phyloP scores from a whole-genome alignment of 2,888 invertebrate genomes.

The Lampropteryx suffumata region DNA sequence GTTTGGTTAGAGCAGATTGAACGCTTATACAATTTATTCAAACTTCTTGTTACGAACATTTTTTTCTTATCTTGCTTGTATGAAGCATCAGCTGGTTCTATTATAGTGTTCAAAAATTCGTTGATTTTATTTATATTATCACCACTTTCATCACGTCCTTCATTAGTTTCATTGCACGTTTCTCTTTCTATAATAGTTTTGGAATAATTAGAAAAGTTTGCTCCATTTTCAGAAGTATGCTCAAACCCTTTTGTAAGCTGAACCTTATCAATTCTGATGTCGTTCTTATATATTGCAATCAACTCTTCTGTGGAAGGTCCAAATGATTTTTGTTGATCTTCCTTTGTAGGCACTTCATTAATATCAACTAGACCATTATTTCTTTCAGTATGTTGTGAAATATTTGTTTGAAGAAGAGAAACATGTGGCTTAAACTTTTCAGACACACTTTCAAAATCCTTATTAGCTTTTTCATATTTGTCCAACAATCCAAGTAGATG shows the following conservation, averaged over 20 bases:
- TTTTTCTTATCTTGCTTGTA: conserved; percentile 2
- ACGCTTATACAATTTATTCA: conserved; percentile 11
- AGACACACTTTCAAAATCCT: conserved; percentile 49
- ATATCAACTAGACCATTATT: not conserved
- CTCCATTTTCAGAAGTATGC: not conserved
- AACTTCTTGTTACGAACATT: conserved; percentile 1
- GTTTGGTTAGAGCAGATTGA: conserved; percentile 4
- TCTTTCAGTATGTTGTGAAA: not conserved
- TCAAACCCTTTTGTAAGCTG: not conserved
- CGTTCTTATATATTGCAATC: not conserved
- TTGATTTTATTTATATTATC: conserved; percentile 5
- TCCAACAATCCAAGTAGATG: conserved; percentile 47
- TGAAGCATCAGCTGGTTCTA: conserved; percentile 1
- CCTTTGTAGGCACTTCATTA: conserved; percentile 20
- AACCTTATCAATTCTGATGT: not conserved
- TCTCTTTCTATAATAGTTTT: not conserved
- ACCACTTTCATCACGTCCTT: conserved; percentile 9
- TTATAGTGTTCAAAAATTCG: conserved; percentile 5
- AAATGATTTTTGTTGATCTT: not conserved
- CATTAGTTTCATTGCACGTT: conserved; percentile 7
- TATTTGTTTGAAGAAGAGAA: not conserved
- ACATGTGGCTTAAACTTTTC: conserved; percentile 38
- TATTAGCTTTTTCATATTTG: conserved; percentile 57
- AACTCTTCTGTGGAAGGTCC: conserved; percentile 7
- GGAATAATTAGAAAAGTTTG: not conserved